These are phyloP conservation scores for Drosophila subquinaria DNA, from an alignment of 2,888 invertebrate genomes.

Conservation along the genomic window DNA sequence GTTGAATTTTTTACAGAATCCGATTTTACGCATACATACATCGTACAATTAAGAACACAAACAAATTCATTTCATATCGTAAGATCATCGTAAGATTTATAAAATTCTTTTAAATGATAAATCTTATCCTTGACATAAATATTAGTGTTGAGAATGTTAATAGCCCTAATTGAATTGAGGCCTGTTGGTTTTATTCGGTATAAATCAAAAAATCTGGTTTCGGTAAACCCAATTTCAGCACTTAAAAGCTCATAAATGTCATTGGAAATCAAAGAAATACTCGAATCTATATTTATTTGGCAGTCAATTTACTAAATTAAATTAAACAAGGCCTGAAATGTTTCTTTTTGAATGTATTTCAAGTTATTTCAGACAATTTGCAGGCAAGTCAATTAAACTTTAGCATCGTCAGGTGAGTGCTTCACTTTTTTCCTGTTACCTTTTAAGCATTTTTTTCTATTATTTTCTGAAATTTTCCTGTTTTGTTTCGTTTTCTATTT, in stretches of 20 bases:
- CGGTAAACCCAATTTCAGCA: constrained; percentile 5
- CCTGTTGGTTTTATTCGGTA: neutral
- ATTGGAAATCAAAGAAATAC: constrained; percentile 6
- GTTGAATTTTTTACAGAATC: too few species aligned
- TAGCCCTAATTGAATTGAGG: constrained; percentile 3
- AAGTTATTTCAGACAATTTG: constrained; percentile 29
- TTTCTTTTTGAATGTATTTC: constrained; percentile 6
- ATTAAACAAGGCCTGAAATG: constrained; percentile 25
- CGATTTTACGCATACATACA: too few species aligned
- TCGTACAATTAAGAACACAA: neutral
- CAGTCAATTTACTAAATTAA: constrained; percentile 17
- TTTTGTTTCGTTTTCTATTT: constrained; percentile 17
- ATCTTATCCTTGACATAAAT: neutral
- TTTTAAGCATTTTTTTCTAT: constrained; percentile 23
- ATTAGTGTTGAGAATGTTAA: neutral
- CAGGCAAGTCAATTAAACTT: constrained; percentile 70
- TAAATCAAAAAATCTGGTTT: constrained; percentile 3
- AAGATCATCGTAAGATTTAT: neutral
- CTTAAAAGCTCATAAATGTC: constrained; percentile 11
- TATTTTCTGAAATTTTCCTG: constrained; percentile 10
- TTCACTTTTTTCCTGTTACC: constrained; percentile 30
- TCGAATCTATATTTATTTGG: neutral
- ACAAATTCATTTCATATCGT: too few species aligned
- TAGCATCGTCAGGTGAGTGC: constrained; percentile 58
- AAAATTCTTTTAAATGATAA: neutral